Base-by-base conservation (phyloP, 2,797 vertebrate species). In the Delichon dasypus region DNA sequence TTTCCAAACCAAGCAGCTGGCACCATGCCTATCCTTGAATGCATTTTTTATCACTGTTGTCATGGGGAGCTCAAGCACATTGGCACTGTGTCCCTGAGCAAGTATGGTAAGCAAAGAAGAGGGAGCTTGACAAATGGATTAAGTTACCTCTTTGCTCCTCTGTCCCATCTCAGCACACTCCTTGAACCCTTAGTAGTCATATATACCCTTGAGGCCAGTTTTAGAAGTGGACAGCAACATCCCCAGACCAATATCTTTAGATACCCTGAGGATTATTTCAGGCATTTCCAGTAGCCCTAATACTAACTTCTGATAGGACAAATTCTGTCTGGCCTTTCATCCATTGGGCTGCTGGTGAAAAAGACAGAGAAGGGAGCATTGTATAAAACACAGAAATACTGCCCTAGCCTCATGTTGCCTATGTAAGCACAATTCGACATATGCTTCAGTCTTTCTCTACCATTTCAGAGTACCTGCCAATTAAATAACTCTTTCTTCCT, bases 51-150 rank as follows among this genome's bases (percentile, higher is more conserved):
- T 42, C 44, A 30, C 65, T n/a, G 38, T 50, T 44, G 18, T 83
- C 42, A 27, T 1, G 3, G 23, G 54, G 36, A 80, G 10, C 22
- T 78, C 47, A 86, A 91, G 42, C 16, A 66, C 54, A 50, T 9
- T 34, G 14, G 50, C 0, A 0, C 45, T 6, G 1, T n/a, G 27
- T 38, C 27, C 25, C 34, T 61, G 32, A 71, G 45, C 27, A 82
- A 82, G 79, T 11, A 34, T 4, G 1, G 0, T 19, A 15, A 88
- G 44, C 19, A 64, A 70, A 45, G 77, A 87, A 68, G 14, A 64
- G 21, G 11, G 45, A 74, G 22, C 8, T 58, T 40, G 66, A n/a
- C n/a, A 36, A 76, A 73, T 48, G 20, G 18, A 20, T 78, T 68
- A 71, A 34, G 19, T 48, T 34, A 53, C 8, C 12, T 85, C n/a